Base-by-base conservation (phyloP, 2,113 vertebrate species). In the Glareola pratincola region DNA sequence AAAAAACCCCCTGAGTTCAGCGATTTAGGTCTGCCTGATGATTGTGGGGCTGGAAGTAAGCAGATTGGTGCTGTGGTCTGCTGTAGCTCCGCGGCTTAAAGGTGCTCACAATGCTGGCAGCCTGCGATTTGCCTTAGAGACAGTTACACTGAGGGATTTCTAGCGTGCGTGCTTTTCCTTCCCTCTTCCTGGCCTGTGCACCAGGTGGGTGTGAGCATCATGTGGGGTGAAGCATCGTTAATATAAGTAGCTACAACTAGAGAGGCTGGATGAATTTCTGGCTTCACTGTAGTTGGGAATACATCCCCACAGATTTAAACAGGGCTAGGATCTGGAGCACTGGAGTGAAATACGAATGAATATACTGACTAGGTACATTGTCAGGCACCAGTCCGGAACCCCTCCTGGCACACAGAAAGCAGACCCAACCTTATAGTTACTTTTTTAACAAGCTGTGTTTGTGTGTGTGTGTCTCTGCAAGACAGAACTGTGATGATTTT, bases 81-180 rank as follows among this genome's bases (percentile, higher is more conserved):
- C 57, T 30, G 5, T 27, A 64, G 18, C 48, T 54, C 36, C 59
- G 51, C n/a, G 15, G 37, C n/a, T 51, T 50, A 30, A 34, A 60
- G 10, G 21, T 29, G 22, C 32, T 80, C 32, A 20, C 19, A 43
- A 6, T 4, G 43, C 10, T 1, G 1, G 4, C 37, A 75, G 56
- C 12, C 68, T 21, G 27, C 0, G 0, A 14, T n/a, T 60, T 51
- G 27, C 27, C 50, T 45, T 30, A 41, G 12, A 79, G 50, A n/a
- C 4, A 17, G 19, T 34, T 37, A 54, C 7, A 22, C 0, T 1
- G 20, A 69, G 12, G 57, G 17, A 43, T 69, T 86, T 68, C 34
- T 51, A 56, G 23, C 2, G 1, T 4, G 32, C 13, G 57, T 51
- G 17, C 50, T 73, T 73, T 64, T 22, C 50, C n/a, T n/a, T 57